Evolutionary conservation across 2,888 invertebrate genomes (phyloP).

Genomic region (Suillia variegata): DNA sequence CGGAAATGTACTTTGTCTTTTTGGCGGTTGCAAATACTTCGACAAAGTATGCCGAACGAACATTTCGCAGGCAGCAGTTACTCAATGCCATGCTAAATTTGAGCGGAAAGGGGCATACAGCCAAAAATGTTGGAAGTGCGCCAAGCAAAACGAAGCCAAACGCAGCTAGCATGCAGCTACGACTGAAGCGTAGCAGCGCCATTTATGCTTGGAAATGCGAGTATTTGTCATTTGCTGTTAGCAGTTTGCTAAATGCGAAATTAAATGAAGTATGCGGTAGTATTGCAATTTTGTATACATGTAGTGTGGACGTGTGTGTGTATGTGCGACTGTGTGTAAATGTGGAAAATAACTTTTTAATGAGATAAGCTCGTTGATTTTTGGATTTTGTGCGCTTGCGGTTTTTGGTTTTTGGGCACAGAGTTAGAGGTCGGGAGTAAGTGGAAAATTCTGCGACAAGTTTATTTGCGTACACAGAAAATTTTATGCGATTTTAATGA

Average conservation of each 20-base stretch:
- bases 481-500: constrained; percentile 8
- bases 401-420: constrained; percentile 38
- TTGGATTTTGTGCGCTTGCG: constrained; percentile 46
- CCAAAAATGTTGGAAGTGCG: constrained; percentile 35
- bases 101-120: not conserved
- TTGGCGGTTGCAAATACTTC: constrained; percentile 45
- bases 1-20: constrained; percentile 54
- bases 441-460: constrained; percentile 50
- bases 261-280: constrained; percentile 45
- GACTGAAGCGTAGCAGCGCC: constrained; percentile 14
- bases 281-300: constrained; percentile 2
- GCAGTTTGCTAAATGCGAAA: constrained; percentile 54
- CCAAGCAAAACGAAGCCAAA: constrained; percentile 29
- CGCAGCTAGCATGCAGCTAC: no score
- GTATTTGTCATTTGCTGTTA: constrained; percentile 54
- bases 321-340: constrained; percentile 37
- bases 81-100: constrained; percentile 4
- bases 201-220: constrained; percentile 48
- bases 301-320: constrained; percentile 36
- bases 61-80: constrained; percentile 31
- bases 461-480: constrained; percentile 34
- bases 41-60: constrained; percentile 44
- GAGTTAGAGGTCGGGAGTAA: constrained; percentile 43
- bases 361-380: constrained; percentile 56
- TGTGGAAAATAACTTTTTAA: constrained; percentile 57